Conservation (phyloP, 2,113 vertebrate species). For the Pseudolaguvia tuberculata region DNA sequence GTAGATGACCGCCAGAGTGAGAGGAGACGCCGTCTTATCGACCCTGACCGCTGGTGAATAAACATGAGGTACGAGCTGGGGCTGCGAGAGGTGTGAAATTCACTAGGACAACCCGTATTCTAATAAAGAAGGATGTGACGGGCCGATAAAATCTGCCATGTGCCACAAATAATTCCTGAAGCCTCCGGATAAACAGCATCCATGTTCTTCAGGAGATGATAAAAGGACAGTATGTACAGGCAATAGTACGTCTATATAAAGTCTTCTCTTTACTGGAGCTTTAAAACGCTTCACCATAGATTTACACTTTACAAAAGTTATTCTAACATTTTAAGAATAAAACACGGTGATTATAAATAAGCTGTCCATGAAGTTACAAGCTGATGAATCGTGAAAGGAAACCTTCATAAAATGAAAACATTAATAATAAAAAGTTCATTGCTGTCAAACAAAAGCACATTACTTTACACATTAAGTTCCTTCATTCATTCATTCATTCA, state of each 20-base stretch:
- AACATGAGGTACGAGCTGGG: constrained; percentile 43
- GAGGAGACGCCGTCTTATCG: constrained; percentile 47
- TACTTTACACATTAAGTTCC: too few relatives aligned
- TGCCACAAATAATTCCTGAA: constrained; percentile 46
- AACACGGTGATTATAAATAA: too few relatives aligned
- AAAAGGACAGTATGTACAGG: constrained; percentile 35
- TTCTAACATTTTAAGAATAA: too few relatives aligned
- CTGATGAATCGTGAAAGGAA: too few relatives aligned
- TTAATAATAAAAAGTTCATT: too few relatives aligned
- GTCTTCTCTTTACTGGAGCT: neutral
- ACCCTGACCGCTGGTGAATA: constrained; percentile 51
- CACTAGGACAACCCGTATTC: constrained; percentile 52
- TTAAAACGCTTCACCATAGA: neutral
- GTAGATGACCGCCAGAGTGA: constrained; percentile 24
- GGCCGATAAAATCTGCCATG: constrained; percentile 52
- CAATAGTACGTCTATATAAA: neutral
- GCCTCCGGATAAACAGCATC: constrained; percentile 47
- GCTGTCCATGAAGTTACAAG: too few relatives aligned
- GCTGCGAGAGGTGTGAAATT: constrained; percentile 49
- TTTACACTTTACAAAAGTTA: neutral
- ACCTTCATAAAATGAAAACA: too few relatives aligned
- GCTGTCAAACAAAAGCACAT: too few relatives aligned
- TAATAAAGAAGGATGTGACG: constrained; percentile 54
- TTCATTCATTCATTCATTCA: too few relatives aligned
- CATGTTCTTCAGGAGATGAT: constrained; percentile 45